These are phyloP conservation scores for Sardina pilchardus DNA, from an alignment of 2,113 vertebrate species.

Conservation along the genomic window DNA sequence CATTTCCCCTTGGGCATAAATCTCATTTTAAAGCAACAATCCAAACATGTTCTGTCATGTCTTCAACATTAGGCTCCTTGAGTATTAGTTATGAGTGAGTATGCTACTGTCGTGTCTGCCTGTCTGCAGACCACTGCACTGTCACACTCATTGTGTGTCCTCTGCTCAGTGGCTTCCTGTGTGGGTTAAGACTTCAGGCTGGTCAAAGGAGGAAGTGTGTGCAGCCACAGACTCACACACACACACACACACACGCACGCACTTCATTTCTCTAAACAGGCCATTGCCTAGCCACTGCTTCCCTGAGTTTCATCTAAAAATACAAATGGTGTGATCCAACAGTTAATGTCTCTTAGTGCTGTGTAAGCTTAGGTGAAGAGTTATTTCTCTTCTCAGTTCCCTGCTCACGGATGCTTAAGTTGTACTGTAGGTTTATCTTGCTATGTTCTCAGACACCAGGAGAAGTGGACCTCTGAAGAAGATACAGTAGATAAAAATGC, in stretches of 20 bases:
- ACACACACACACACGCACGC: not conserved
- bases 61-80: too few species aligned
- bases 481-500: not conserved
- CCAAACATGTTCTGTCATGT: too few species aligned
- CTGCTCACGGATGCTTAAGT: not conserved
- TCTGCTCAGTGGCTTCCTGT: constrained; percentile 31
- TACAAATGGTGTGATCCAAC: constrained; percentile 15
- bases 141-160: not conserved
- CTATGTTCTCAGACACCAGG: not conserved
- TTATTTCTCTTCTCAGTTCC: not conserved
- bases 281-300: constrained; percentile 1
- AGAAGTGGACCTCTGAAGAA: not conserved
- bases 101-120: too few species aligned
- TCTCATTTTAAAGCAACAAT: too few species aligned
- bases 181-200: constrained; percentile 2
- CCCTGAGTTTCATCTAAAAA: constrained; percentile 33
- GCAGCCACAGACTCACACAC: constrained; percentile 18
- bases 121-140: not conserved
- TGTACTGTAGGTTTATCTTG: not conserved
- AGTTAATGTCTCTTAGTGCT: not conserved
- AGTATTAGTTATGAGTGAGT: too few species aligned
- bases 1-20: too few species aligned
- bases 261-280: constrained; percentile 8
- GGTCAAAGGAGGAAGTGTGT: constrained; percentile 47
- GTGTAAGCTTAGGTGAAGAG: not conserved